A percentile compares a stretch with the other conserved stretches of the same genome.
These are phyloP conservation scores for Ooceraea biroi DNA, from an alignment of 1,140 invertebrate genomes.

Conservation along the genomic window DNA sequence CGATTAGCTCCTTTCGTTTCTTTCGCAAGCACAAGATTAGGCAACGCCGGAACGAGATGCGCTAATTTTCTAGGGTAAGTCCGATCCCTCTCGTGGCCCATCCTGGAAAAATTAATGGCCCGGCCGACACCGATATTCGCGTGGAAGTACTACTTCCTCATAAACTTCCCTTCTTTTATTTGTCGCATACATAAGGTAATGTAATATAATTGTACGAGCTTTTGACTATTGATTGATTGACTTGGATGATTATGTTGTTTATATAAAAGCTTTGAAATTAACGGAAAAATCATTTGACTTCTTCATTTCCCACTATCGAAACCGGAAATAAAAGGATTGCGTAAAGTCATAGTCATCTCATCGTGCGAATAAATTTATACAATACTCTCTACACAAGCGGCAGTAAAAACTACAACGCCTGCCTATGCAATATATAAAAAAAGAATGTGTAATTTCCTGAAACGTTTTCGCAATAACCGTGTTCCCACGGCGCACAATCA, in stretches of 20 bases:
- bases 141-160: neutral
- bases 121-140: neutral
- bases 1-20: constrained; percentile 70
- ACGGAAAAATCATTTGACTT: too few relatives aligned
- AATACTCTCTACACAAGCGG: neutral
- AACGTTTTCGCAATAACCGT: constrained; percentile 28
- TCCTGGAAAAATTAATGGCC: neutral
- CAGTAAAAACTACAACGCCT: constrained; percentile 9
- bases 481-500: constrained; percentile 35
- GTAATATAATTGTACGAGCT: too few relatives aligned
- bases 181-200: too few relatives aligned
- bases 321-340: constrained; percentile 8
- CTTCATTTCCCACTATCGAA: neutral
- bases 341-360: neutral
- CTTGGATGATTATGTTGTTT: too few relatives aligned
- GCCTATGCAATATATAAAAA: neutral
- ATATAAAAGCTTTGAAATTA: too few relatives aligned
- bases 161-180: neutral
- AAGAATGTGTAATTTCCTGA: constrained; percentile 41
- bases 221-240: too few relatives aligned
- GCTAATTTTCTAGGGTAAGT: constrained; percentile 30
- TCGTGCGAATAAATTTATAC: neutral
- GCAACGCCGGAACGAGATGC: neutral
- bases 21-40: constrained; percentile 52
- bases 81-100: neutral